These are phyloP conservation scores for Drosophila recens DNA, from an alignment of 2,888 invertebrate species.

Conservation along the genomic window DNA sequence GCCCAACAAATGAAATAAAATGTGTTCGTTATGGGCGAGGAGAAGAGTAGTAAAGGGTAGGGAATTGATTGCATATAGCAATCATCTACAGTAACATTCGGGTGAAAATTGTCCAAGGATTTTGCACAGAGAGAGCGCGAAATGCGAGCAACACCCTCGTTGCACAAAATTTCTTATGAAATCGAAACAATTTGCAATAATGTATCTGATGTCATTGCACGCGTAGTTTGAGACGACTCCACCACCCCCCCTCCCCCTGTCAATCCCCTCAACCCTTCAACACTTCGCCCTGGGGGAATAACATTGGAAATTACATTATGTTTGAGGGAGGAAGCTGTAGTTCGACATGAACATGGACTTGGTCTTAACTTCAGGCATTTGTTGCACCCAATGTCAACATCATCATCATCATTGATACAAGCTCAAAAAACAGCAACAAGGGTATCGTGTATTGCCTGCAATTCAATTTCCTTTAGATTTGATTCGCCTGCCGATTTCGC, in stretches of 20 bases:
- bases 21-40: slow-evolving; percentile 31
- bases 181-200: slow-evolving; percentile 82
- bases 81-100: slow-evolving; percentile 50
- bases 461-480: slow-evolving; percentile 74
- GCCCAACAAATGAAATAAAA: slow-evolving; percentile 71
- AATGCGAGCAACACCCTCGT: slow-evolving; percentile 31
- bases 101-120: slow-evolving; percentile 51
- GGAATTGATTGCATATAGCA: slow-evolving; percentile 59
- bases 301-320: slow-evolving; percentile 69
- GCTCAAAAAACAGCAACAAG: slow-evolving; percentile 8
- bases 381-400: slow-evolving; percentile 77
- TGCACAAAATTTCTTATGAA: slow-evolving; percentile 74
- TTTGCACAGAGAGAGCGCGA: slow-evolving; percentile 15
- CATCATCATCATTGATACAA: slow-evolving; percentile 43
- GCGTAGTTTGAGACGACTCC: slow-evolving; percentile 45
- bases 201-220: slow-evolving; percentile 79
- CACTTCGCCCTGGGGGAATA: slow-evolving; percentile 43
- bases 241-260: slow-evolving; percentile 5
- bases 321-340: slow-evolving; percentile 18
- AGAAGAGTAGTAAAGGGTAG: background rate
- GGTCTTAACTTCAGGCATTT: slow-evolving; percentile 48
- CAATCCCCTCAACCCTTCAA: slow-evolving; percentile 24
- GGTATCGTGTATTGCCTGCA: slow-evolving; percentile 55
- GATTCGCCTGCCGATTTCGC: slow-evolving; percentile 39
- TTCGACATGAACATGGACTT: slow-evolving; percentile 17